Percentiles rank a stretch among this genome's conserved stretches.
phyloP scores from a whole-genome alignment of 2,113 vertebrate genomes.

The Pachyramphus minor region DNA sequence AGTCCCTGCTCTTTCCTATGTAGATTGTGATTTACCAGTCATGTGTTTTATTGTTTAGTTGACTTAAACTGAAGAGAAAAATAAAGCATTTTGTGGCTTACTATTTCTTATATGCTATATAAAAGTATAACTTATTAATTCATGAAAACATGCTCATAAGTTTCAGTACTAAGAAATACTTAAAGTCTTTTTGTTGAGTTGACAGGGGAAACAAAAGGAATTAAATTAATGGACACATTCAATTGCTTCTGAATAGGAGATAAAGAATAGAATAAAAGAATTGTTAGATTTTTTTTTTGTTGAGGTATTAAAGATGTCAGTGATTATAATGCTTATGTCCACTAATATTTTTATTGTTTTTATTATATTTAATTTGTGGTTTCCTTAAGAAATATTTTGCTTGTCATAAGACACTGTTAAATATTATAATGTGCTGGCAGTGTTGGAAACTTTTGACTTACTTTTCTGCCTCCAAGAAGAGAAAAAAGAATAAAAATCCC shows the following conservation, averaged over 20 bases:
- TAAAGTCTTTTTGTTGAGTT: neutral
- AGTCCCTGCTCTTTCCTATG: neutral
- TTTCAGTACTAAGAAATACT: neutral
- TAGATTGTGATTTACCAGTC: neutral
- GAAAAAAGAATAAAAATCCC: neutral
- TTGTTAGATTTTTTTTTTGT: neutral
- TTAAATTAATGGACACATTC: neutral
- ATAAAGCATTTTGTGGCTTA: neutral
- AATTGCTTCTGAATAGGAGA: neutral
- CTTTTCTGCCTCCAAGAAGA: neutral
- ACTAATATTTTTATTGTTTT: neutral
- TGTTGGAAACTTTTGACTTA: neutral
- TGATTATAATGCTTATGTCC: neutral
- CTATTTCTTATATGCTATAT: neutral
- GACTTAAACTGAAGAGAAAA: neutral
- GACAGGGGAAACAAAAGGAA: neutral
- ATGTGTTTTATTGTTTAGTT: neutral
- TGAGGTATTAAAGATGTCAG: neutral
- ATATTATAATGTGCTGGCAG: neutral
- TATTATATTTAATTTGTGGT: neutral
- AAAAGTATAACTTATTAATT: neutral
- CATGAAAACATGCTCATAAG: neutral
- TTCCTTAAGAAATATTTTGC: neutral
- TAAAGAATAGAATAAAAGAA: neutral
- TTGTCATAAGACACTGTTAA: neutral